Evolutionary conservation across 2,888 invertebrate species (phyloP).

Genomic region (Nycteola revayana): DNA sequence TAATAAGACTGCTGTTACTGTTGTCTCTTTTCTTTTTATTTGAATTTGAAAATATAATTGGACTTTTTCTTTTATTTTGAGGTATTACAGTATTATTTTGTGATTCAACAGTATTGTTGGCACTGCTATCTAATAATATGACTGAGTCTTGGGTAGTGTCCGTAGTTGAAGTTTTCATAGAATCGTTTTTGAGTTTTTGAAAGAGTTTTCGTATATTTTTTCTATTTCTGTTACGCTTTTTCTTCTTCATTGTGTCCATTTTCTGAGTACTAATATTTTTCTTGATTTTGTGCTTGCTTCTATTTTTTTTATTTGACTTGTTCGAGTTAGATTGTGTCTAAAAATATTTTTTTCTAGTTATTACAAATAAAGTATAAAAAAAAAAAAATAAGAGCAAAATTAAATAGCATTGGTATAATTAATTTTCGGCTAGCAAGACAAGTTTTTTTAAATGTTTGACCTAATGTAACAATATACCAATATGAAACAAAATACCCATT

Average conservation of each 20-base stretch:
- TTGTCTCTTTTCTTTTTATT: conserved; percentile 12
- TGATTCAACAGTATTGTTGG: conserved; percentile 22
- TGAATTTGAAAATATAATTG: not conserved
- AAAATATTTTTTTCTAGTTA: too few relatives aligned
- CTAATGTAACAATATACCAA: too few relatives aligned
- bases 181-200: conserved; percentile 9
- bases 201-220: conserved; percentile 24
- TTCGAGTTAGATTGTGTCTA: conserved; percentile 22
- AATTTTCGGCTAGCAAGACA: too few relatives aligned
- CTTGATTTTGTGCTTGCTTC: conserved; percentile 28
- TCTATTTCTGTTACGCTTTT: conserved; percentile 16
- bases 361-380: too few relatives aligned
- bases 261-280: conserved; percentile 28
- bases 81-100: conserved; percentile 15
- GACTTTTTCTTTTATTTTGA: conserved; percentile 21
- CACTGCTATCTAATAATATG: conserved; percentile 6
- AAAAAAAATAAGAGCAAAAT: too few relatives aligned
- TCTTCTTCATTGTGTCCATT: conserved; percentile 30
- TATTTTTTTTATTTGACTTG: conserved; percentile 13
- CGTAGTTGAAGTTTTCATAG: conserved; percentile 5
- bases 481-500: too few relatives aligned
- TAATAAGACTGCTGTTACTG: conserved; percentile 21
- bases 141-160: not conserved
- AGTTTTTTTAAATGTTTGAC: too few relatives aligned
- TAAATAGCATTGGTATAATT: too few relatives aligned